Base-by-base conservation (phyloP, 2,797 vertebrate genomes). In the Notoglanidium macrostoma region DNA sequence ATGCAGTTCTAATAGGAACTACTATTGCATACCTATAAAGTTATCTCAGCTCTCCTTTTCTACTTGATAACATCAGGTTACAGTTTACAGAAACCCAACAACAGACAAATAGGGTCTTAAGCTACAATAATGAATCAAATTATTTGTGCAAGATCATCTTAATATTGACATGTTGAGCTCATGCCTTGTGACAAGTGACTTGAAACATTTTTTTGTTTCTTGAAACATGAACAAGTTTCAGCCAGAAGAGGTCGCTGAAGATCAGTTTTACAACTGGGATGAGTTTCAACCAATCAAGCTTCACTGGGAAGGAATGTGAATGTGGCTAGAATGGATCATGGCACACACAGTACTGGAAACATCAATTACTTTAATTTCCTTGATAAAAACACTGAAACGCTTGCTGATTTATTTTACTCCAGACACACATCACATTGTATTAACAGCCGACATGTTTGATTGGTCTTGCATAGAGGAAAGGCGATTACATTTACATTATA, bases 311-410 rank as follows among this genome's bases (percentile, higher is more conserved):
- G 17, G 17, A 49, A 81, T 11, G 44, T 29, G 80, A 51, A 11
- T 49, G 9, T 49, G 55, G 3, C 2, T 8, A 49, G 40, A 19
- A 65, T 21, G 29, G 0, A 32, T 32, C 2, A 67, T 12, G 9
- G 26, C 32, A 21, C 44, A 67, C 26, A 83, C 15, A 12, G 8
- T 19, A 46, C 59, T 82, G 49, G 5, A 59, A 81, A 86, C 54
- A 61, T 35, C 21, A 29, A 0, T 10, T 59, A 35, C 26, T 49
- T 83, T 78, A 32, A 59, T 87, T 78, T 8, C 10, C 32, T 91
- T 89, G 74, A 89, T 83, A 89, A 88, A 87, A 87, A 86, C 91
- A 88, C 89, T 29, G 5, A 21, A 44, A 87, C 0, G 21, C 21
- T 61, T 80, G 55, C 21, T 80, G 78, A 80, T 80, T 80, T 61